Percentiles rank a stretch among this genome's conserved stretches.
Conservation (phyloP, 2,113 vertebrate genomes). For the Rhynchomys soricoides region DNA sequence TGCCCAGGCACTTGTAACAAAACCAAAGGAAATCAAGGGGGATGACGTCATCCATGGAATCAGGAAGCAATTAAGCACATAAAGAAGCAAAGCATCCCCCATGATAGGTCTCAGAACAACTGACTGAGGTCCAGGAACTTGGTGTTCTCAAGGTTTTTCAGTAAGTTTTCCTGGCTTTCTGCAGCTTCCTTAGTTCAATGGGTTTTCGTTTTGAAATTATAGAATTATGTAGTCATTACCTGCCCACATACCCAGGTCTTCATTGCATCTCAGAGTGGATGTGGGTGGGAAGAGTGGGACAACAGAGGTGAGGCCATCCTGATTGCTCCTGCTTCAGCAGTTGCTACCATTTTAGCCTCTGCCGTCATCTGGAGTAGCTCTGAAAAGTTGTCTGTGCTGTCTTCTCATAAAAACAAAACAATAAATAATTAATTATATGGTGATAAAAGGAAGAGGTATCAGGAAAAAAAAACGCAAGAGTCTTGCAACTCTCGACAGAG, state of each 20-base stretch:
- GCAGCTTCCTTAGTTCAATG: constrained; percentile 23
- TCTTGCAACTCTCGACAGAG: not conserved
- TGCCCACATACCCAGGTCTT: constrained; percentile 53
- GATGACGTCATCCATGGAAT: constrained; percentile 19
- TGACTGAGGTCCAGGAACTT: constrained; percentile 52
- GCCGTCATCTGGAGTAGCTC: not conserved
- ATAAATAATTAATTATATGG: not conserved
- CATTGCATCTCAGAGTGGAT: constrained; percentile 39
- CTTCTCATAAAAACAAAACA: not conserved
- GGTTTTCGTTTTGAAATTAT: constrained; percentile 21
- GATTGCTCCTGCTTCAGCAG: constrained; percentile 17
- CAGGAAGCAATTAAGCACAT: constrained; percentile 61
- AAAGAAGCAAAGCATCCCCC: constrained; percentile 44
- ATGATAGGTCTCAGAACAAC: constrained; percentile 25
- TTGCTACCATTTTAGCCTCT: constrained; percentile 27
- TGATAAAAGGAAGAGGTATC: not conserved
- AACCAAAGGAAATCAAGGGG: constrained; percentile 15
- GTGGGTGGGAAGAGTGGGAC: constrained; percentile 45
- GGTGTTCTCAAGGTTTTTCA: constrained; percentile 53
- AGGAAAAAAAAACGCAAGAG: not conserved
- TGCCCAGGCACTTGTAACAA: constrained; percentile 28
- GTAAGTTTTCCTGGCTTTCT: constrained; percentile 43
- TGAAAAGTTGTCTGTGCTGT: not conserved
- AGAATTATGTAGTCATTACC: constrained; percentile 58
- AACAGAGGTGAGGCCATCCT: constrained; percentile 5